Percentiles rank a stretch among this genome's conserved stretches.
phyloP scores from a whole-genome alignment of 2,888 invertebrate genomes.

The Papilio gigon region DNA sequence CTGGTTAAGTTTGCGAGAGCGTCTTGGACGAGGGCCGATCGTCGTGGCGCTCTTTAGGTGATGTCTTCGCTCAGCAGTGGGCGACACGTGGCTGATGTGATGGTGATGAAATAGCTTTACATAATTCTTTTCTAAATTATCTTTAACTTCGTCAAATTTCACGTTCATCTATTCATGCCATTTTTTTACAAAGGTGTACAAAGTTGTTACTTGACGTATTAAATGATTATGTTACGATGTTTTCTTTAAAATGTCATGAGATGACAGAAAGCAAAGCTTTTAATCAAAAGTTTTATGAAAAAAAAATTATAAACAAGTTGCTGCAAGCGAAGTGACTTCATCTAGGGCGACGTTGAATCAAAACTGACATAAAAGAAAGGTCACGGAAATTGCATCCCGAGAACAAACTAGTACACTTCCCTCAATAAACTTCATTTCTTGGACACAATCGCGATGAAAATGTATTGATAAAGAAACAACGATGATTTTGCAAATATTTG shows the following conservation, averaged over 20 bases:
- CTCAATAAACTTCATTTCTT: conserved; percentile 37
- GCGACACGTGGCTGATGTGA: too few relatives aligned
- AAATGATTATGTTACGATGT: not conserved
- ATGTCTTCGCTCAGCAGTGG: too few relatives aligned
- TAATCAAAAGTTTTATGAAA: not conserved
- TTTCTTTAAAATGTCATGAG: not conserved
- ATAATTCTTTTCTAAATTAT: too few relatives aligned
- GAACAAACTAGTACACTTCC: conserved; percentile 38
- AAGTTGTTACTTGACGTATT: too few relatives aligned
- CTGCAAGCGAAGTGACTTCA: conserved; percentile 26
- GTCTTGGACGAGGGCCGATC: too few relatives aligned
- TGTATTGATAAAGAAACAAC: not conserved
- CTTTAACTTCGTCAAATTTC: too few relatives aligned
- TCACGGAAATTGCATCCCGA: conserved; percentile 36
- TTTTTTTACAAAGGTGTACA: too few relatives aligned
- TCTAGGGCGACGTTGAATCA: conserved; percentile 34
- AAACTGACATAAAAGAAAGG: conserved; percentile 36
- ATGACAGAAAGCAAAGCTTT: not conserved
- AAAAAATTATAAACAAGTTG: not conserved
- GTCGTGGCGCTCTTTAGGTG: too few relatives aligned
- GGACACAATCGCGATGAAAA: conserved; percentile 18
- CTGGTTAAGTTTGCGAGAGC: too few relatives aligned
- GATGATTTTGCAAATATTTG: not conserved
- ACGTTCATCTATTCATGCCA: too few relatives aligned
- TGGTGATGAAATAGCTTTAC: too few relatives aligned